phyloP scores from a whole-genome alignment of 2,888 invertebrate species.

The Drosophila mettleri region DNA sequence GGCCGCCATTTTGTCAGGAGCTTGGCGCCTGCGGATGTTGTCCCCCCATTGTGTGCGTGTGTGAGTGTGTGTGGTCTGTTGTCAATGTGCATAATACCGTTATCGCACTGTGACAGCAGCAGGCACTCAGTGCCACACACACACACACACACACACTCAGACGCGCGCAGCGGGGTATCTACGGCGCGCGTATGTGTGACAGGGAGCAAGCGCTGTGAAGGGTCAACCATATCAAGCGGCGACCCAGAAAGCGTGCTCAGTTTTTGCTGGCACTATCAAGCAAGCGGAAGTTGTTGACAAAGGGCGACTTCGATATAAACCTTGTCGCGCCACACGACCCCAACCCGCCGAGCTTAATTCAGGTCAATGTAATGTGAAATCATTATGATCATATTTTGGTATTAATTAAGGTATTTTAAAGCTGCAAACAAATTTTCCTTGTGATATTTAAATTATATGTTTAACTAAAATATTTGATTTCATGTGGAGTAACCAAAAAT shows the following conservation, averaged over 20 bases:
- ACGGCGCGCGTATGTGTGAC: slow-evolving; percentile 13
- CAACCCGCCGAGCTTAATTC: slow-evolving; percentile 1
- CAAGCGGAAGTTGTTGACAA: slow-evolving; percentile 29
- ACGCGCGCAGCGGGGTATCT: slow-evolving; percentile 8
- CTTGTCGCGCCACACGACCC: slow-evolving; percentile 3
- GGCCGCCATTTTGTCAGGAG: slow-evolving; percentile 32
- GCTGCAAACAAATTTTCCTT: not conserved
- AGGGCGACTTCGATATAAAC: slow-evolving; percentile 7
- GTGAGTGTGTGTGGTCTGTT: slow-evolving; percentile 45
- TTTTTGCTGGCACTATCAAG: slow-evolving; percentile 22
- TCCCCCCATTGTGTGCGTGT: not conserved
- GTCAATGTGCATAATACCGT: slow-evolving; percentile 78
- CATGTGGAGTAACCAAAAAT: not conserved
- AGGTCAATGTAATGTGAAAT: slow-evolving; percentile 15
- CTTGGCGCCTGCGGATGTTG: slow-evolving; percentile 21
- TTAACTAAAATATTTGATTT: not conserved
- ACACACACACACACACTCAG: slow-evolving; percentile 8
- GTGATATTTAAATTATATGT: not conserved
- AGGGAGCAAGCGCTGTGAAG: slow-evolving; percentile 12
- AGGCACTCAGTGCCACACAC: slow-evolving; percentile 36
- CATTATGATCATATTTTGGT: not conserved
- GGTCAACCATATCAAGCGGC: slow-evolving; percentile 58
- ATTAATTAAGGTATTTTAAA: slow-evolving; percentile 6
- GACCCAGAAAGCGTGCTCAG: slow-evolving; percentile 44
- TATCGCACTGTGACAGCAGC: slow-evolving; percentile 68